Base-by-base conservation (phyloP, 2,113 vertebrate genomes). In the Channa maculata region DNA sequence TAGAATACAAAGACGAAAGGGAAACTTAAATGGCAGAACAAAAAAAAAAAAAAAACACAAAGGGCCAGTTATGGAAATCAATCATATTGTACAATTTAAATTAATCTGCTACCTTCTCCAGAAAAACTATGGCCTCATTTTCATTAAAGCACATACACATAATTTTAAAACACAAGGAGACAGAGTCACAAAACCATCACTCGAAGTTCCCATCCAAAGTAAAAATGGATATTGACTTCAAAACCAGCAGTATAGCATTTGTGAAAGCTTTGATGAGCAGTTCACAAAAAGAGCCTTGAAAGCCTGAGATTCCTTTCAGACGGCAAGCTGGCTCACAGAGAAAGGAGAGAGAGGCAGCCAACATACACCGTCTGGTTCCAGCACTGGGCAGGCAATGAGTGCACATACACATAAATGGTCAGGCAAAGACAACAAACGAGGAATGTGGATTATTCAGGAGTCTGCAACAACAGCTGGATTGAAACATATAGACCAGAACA, bases 251-350 rank as follows among this genome's bases (percentile, higher is more conserved):
- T 62, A 44, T 38, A 73, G 65, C 61, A 46, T 79, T 81, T 83
- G 75, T 9, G 6, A 68, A 63, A 55, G 61, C 86, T 90, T 90
- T 91, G 81, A 89, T 90, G 86, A 82, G 60, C 67, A 39, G 72
- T 87, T 88, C 82, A 84, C 79, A 86, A 86, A 86, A 83, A 71
- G 60, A 65, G 50, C 67, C 78, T 90, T 89, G 76, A 83, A 87
- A 91, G 82, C 80, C 58, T 39, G 76, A 74, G 82, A 88, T 86
- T 89, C 80, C 51, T 86, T 83, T 91, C 58, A 87, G 83, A 84
- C 57, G 41, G 69, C 65, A 72, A 86, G 78, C 81, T 89, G 86
- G 79, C 72, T 33, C 79, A 71, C 34, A 33, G 64, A 71, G 55
- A 73, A 46, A 37, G 33, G 65, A 65, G 72, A 53, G 55, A 44